phyloP scores from a whole-genome alignment of 2,113 vertebrate species.

The Phaethornis superciliosus region DNA sequence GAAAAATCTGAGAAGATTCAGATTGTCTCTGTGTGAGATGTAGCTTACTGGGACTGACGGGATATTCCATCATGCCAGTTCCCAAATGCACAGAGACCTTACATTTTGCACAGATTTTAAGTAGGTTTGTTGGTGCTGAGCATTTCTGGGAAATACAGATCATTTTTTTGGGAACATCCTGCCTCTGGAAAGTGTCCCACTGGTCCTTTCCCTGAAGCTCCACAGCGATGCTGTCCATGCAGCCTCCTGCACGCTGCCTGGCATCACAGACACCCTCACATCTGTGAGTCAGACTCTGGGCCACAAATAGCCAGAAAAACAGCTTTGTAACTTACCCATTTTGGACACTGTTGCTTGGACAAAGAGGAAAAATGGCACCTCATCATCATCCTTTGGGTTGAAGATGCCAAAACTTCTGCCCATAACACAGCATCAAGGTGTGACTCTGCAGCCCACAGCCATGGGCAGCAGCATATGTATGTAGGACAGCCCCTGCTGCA shows the following conservation, averaged over 20 bases:
- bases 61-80: rapidly evolving
- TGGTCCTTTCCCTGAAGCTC: not conserved
- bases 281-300: not conserved
- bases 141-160: not conserved
- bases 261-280: not conserved
- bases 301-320: not conserved
- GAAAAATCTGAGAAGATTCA: not conserved
- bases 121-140: not conserved
- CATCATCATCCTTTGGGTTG: not conserved
- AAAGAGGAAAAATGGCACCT: not conserved
- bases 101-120: not conserved
- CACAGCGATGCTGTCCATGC: not conserved
- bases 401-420: not conserved
- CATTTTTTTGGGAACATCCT: not conserved
- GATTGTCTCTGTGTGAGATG: not conserved
- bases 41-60: not conserved
- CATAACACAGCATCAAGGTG: not conserved
- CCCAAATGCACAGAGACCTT: not conserved
- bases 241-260: not conserved
- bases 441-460: not conserved
- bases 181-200: not conserved
- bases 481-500: not conserved
- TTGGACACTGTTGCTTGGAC: not conserved
- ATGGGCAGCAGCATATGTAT: rapidly evolving
- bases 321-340: not conserved